Percentiles rank a stretch among this genome's conserved stretches.
Conservation (phyloP, 2,888 invertebrate species). For the Allygus modestus region DNA sequence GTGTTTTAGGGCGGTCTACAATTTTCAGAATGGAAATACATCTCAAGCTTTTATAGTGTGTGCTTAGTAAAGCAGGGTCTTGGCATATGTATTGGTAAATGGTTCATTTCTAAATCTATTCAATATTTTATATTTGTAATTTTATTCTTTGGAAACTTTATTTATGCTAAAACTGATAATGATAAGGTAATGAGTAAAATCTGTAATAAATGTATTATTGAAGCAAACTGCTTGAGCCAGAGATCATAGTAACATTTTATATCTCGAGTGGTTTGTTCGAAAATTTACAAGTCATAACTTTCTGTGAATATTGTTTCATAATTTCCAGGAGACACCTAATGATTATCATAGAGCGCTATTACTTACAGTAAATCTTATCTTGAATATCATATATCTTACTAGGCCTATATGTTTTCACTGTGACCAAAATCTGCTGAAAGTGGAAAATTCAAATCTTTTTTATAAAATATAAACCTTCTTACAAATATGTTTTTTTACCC, state of each 20-base stretch:
- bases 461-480: no score
- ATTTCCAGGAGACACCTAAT: no score
- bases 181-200: neutral
- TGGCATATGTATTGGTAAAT: neutral
- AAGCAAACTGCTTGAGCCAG: neutral
- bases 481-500: no score
- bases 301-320: no score
- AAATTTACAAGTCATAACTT: no score
- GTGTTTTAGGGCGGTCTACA: neutral
- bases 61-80: neutral
- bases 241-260: neutral
- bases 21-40: neutral
- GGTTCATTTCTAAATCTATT: neutral
- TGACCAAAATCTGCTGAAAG: no score
- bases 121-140: neutral
- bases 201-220: neutral
- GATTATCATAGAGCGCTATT: no score
- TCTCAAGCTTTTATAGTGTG: neutral
- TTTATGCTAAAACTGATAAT: neutral
- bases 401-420: no score
- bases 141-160: neutral
- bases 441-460: no score
- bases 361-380: no score
- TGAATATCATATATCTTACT: no score
- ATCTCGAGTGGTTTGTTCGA: no score